Evolutionary conservation across 2,797 vertebrate species (phyloP).

Genomic region (Mionectes olivaceus): DNA sequence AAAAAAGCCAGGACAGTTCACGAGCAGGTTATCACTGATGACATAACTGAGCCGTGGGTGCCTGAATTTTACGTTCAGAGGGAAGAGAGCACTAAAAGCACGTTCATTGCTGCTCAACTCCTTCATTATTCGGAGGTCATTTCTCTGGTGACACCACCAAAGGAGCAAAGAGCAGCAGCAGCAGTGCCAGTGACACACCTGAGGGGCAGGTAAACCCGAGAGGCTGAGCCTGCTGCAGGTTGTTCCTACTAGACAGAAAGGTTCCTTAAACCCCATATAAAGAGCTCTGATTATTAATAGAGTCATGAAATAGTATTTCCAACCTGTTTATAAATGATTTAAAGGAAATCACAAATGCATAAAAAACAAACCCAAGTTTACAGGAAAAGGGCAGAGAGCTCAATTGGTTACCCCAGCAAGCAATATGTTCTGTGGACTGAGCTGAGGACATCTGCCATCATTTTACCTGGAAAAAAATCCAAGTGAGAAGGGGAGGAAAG

Average conservation of each 20-base stretch:
- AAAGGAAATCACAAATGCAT: constrained; percentile 45
- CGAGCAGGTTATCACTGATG: neutral
- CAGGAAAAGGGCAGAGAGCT: constrained; percentile 27
- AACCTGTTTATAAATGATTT: constrained; percentile 25
- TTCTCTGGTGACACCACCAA: neutral
- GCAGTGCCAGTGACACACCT: too few relatives aligned
- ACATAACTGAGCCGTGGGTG: neutral
- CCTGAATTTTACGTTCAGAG: neutral
- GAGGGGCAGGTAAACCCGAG: too few relatives aligned
- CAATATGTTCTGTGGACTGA: neutral
- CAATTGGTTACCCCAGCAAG: constrained; percentile 25
- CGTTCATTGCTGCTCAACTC: neutral
- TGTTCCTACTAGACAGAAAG: neutral
- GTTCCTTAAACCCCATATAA: constrained; percentile 16
- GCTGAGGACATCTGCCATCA: neutral
- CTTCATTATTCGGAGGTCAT: neutral
- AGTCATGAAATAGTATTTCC: neutral
- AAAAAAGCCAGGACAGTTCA: constrained; percentile 14
- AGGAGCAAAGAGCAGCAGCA: too few relatives aligned
- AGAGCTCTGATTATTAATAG: constrained; percentile 43
- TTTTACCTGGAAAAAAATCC: constrained; percentile 19
- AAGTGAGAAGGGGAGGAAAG: neutral
- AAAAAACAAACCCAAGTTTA: constrained; percentile 15
- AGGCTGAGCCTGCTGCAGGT: too few relatives aligned
- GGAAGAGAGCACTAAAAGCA: neutral